Conservation (phyloP, 2,888 invertebrate genomes). For the Alloplasta piceator region DNA sequence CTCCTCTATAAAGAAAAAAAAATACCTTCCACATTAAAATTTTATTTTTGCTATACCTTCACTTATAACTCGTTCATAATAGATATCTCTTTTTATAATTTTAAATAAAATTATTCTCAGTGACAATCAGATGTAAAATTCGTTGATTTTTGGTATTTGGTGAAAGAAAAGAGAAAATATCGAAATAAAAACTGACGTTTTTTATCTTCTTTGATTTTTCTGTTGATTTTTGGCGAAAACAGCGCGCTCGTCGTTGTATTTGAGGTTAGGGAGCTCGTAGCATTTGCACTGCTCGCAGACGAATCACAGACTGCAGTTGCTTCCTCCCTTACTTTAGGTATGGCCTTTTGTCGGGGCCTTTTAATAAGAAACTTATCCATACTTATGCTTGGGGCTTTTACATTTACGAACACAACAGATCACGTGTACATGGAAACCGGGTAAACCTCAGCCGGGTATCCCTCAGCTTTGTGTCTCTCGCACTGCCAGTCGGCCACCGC, state of each 20-base stretch:
- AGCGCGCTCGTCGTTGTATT: not conserved
- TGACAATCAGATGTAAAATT: not conserved
- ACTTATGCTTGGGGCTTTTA: not conserved
- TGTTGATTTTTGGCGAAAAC: not conserved
- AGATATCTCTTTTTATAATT: not conserved
- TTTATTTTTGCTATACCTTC: not conserved
- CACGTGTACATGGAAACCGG: not conserved
- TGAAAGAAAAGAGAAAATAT: not conserved
- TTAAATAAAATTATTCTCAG: not conserved
- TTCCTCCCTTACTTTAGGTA: not conserved
- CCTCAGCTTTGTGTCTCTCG: no score
- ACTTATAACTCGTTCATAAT: not conserved
- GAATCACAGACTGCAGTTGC: constrained; percentile 1
- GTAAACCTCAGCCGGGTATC: not conserved
- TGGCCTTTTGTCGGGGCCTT: not conserved
- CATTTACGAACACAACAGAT: not conserved
- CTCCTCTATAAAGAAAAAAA: not conserved
- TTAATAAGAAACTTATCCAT: constrained; percentile 5
- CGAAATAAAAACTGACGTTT: not conserved
- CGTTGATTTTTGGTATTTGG: not conserved
- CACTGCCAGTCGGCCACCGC: no score
- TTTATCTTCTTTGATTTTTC: not conserved
- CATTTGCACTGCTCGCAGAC: no score
- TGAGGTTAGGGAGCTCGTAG: no score
- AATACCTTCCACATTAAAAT: not conserved